Conservation (phyloP, 2,888 invertebrate species). For the Blomia tropicalis region DNA sequence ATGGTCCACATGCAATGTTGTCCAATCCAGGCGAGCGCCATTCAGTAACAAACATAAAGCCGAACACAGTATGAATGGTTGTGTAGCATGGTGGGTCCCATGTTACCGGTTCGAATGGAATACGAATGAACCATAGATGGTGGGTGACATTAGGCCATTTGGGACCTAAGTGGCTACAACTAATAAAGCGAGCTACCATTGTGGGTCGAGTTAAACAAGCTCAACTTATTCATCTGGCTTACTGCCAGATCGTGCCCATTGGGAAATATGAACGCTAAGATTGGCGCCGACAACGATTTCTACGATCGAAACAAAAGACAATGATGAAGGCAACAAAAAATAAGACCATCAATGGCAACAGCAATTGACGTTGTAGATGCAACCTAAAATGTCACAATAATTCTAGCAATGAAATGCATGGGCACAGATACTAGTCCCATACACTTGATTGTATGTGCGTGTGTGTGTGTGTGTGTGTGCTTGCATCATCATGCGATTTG, state of each 20-base stretch:
- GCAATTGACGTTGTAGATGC: neutral
- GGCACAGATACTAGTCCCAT: too few species aligned
- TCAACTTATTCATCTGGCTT: constrained; percentile 1
- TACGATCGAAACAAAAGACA: too few species aligned
- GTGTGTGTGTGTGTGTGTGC: too few species aligned
- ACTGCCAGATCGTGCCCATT: neutral
- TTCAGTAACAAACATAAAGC: too few species aligned
- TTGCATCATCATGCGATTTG: too few species aligned
- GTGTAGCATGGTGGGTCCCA: too few species aligned
- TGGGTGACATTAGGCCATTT: neutral
- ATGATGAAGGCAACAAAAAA: neutral
- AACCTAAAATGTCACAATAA: neutral
- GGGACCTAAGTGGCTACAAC: neutral
- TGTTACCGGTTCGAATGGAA: neutral
- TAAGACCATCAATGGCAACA: neutral
- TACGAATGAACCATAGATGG: constrained; percentile 2
- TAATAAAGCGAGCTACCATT: neutral
- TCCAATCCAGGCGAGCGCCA: too few species aligned
- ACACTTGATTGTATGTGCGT: too few species aligned
- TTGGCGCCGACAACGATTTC: too few species aligned
- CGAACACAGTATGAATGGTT: neutral
- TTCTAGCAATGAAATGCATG: neutral
- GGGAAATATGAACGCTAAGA: neutral
- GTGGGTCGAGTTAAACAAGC: constrained; percentile 6
- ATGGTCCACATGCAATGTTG: too few species aligned